Base-by-base conservation (phyloP, 2,797 vertebrate genomes). In the Discoglossus pictus region DNA sequence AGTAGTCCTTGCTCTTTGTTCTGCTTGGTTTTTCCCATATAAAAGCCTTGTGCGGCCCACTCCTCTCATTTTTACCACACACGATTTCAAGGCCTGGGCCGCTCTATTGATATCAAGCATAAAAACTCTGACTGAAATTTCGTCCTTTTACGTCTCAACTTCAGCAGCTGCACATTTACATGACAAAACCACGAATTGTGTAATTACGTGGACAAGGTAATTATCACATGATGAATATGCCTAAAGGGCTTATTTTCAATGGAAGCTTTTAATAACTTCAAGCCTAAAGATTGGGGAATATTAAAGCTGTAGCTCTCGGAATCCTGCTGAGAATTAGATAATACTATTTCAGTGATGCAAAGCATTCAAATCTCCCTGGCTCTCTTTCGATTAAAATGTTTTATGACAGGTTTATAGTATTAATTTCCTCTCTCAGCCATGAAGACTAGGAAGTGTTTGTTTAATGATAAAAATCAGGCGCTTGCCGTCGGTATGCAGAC, bases 341-440 rank as follows among this genome's bases (percentile, higher is more conserved):
- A 63, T 69, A 75, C 65, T 31, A 63, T 71, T 65, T 69, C 65
- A 20, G 61, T 34, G 21, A 42, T 7, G 12, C 56, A 68, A 73
- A 64, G 39, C 42, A 61, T 55, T 76, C 71, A 35, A 43, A 63
- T 79, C 43, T 43, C 73, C 71, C 74, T 63, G 55, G 58, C 76
- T 82, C 80, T 66, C 75, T 75, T 80, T 79, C 80, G 81, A 82
- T 77, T 85, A 74, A 81, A 84, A 82, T 67, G 72, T 72, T 76
- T 80, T 68, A 50, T 79, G 85, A 83, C 79, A 86, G 79, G 76
- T 89, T 85, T 86, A 84, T 78, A 74, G 77, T 74, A 81, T 84
- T 87, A 79, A 87, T 84, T 85, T 83, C 72, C 72, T 80, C 68
- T 77, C 73, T 69, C 68, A 73, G 75, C 68, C 72, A 76, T 74